phyloP scores from a whole-genome alignment of 2,888 invertebrate genomes.

The Urechis unicinctus region DNA sequence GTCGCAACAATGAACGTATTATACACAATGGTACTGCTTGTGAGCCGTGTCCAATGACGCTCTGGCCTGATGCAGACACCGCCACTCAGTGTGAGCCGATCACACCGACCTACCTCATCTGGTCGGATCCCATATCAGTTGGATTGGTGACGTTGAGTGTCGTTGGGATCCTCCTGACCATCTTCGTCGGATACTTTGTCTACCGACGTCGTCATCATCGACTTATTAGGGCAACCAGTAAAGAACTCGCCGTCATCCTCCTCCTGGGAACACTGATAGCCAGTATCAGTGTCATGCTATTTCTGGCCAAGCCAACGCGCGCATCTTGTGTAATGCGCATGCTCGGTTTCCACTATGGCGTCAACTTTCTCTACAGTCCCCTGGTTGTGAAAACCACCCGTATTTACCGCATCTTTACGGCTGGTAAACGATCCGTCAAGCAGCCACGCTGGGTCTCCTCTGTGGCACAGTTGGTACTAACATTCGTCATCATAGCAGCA shows the following conservation, averaged over 20 bases:
- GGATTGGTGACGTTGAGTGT: conserved; percentile 4
- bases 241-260: conserved; percentile 13
- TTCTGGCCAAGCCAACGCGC: conserved; percentile 2
- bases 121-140: conserved; percentile 1
- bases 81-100: conserved; percentile 7
- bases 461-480: too few species aligned
- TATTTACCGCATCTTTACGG: too few species aligned
- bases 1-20: conserved; percentile 15
- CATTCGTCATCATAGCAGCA: too few species aligned
- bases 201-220: conserved; percentile 3
- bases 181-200: conserved; percentile 2
- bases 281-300: conserved; percentile 1
- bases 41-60: conserved; percentile 11
- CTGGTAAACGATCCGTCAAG: too few species aligned
- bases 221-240: conserved; percentile 16
- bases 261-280: conserved; percentile 12
- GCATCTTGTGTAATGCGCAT: too few species aligned
- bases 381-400: too few species aligned
- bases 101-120: conserved; percentile 6
- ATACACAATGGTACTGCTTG: conserved; percentile 13
- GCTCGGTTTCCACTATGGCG: too few species aligned
- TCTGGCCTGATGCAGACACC: conserved; percentile 14
- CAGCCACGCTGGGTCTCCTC: too few species aligned
- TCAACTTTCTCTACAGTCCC: too few species aligned
- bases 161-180: conserved; percentile 5